These are phyloP conservation scores for Drosophila anomelani DNA, from an alignment of 2,888 invertebrate genomes.

Conservation along the genomic window DNA sequence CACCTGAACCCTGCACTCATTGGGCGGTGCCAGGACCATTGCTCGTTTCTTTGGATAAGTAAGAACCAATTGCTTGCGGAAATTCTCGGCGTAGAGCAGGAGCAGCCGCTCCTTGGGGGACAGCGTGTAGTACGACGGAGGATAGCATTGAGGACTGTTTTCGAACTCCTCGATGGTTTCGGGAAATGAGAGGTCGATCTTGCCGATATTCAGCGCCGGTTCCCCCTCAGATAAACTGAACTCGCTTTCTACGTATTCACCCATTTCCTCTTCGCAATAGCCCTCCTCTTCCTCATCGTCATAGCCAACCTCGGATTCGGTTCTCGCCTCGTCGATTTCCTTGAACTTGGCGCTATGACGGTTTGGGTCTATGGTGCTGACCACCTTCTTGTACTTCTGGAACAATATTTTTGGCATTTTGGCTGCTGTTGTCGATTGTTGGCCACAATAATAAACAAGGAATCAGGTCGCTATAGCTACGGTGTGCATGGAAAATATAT, in stretches of 20 bases:
- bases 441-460: conserved; percentile 46
- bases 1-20: conserved; percentile 92
- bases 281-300: conserved; percentile 45
- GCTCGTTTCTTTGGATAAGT: conserved; percentile 88
- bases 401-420: conserved; percentile 58
- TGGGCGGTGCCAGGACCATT: conserved; percentile 89
- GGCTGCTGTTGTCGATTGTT: conserved; percentile 30
- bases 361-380: conserved; percentile 47
- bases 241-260: conserved; percentile 39
- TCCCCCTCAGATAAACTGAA: conserved; percentile 69
- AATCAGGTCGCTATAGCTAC: conserved; percentile 57
- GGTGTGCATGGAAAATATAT: conserved; percentile 16
- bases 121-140: conserved; percentile 88
- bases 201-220: conserved; percentile 66
- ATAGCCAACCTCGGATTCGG: conserved; percentile 16
- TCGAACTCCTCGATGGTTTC: conserved; percentile 74
- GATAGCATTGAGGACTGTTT: conserved; percentile 87
- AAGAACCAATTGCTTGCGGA: conserved; percentile 89
- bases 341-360: conserved; percentile 63
- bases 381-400: conserved; percentile 54
- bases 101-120: conserved; percentile 89
- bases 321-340: conserved; percentile 58
- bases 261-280: conserved; percentile 49
- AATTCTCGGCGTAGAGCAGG: conserved; percentile 91
- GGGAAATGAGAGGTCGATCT: conserved; percentile 82